Evolutionary conservation across 2,113 vertebrate genomes (phyloP).

Genomic region (Platichthys flesus): DNA sequence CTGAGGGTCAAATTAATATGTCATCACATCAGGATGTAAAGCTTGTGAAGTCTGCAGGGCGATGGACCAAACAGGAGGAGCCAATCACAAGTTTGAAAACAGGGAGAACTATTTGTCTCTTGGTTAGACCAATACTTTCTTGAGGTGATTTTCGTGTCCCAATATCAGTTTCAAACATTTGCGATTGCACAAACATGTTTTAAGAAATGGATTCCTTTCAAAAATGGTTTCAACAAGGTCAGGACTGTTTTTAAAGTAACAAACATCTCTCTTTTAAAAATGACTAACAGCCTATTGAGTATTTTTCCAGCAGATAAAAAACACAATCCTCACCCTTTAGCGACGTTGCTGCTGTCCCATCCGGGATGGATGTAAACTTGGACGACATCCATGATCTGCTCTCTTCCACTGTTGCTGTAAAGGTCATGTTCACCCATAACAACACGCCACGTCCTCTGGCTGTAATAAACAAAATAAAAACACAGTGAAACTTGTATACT

Average conservation of each 20-base stretch:
- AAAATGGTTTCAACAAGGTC: background rate
- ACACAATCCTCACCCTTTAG: slow-evolving; percentile 72
- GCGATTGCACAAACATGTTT: background rate
- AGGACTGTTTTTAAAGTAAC: background rate
- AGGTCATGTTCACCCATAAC: slow-evolving; percentile 87
- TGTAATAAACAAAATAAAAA: slow-evolving; percentile 23
- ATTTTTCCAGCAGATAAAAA: background rate
- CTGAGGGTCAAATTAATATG: slow-evolving; percentile 32
- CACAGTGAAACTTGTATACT: background rate
- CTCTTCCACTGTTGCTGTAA: slow-evolving; percentile 62
- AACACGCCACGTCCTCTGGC: slow-evolving; percentile 74
- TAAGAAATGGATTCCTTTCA: background rate
- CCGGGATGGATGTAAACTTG: slow-evolving; percentile 71
- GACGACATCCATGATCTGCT: slow-evolving; percentile 81
- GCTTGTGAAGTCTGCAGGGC: too few relatives aligned
- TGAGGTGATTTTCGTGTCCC: background rate
- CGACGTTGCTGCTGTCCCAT: slow-evolving; percentile 74
- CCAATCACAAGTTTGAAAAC: background rate
- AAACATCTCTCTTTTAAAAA: background rate
- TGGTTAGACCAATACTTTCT: background rate
- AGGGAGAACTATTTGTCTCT: too few relatives aligned
- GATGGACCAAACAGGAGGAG: background rate
- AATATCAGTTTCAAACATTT: background rate
- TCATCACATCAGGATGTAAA: too few relatives aligned
- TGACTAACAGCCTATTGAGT: background rate